phyloP scores from a whole-genome alignment of 2,888 invertebrate genomes.

The Sesia apiformis region DNA sequence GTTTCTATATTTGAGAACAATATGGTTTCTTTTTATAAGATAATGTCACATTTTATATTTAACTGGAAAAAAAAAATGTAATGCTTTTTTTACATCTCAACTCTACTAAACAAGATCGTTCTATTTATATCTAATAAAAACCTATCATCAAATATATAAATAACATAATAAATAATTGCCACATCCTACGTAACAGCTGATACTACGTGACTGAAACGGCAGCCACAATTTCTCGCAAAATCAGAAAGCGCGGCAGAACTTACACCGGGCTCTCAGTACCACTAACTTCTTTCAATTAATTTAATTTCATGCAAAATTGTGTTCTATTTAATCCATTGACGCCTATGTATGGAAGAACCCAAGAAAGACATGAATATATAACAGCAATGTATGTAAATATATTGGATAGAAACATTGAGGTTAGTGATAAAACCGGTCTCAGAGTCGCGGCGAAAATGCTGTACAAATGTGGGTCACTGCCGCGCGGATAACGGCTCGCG shows the following conservation, averaged over 20 bases:
- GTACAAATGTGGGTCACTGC: conserved; percentile 66
- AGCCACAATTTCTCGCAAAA: conserved; percentile 56
- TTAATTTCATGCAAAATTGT: neutral
- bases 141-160: too few species aligned
- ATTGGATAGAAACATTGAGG: conserved; percentile 36
- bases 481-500: conserved; percentile 68
- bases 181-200: conserved; percentile 54
- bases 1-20: too few species aligned
- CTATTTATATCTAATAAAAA: too few species aligned
- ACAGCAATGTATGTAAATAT: conserved; percentile 14
- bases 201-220: conserved; percentile 58
- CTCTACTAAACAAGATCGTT: too few species aligned
- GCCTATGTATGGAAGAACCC: neutral
- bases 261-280: conserved; percentile 12
- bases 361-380: neutral
- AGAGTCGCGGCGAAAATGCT: conserved; percentile 47
- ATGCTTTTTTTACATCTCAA: too few species aligned
- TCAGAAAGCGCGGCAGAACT: conserved; percentile 66
- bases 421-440: conserved; percentile 45
- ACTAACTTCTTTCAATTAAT: neutral
- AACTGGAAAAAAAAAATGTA: too few species aligned
- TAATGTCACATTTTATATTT: too few species aligned
- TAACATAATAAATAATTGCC: conserved; percentile 27
- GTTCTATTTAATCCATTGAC: neutral
- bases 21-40: too few species aligned